Percentiles rank a stretch among this genome's conserved stretches.
Conservation (phyloP, 2,797 vertebrate genomes). For the Thamnophis elegans region DNA sequence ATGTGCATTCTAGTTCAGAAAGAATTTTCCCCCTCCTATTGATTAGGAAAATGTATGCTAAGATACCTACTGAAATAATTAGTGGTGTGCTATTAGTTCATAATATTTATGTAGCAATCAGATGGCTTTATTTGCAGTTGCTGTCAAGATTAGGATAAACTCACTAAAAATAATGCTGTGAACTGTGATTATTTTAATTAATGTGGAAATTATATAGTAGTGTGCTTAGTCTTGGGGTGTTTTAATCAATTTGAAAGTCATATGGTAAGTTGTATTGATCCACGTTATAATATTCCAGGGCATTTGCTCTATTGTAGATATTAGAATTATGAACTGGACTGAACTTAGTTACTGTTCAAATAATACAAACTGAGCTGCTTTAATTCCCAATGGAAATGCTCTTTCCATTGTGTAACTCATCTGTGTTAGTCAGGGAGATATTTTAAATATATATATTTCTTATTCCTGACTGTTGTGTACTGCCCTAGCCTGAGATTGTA, state of each 20-base stretch:
- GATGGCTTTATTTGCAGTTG: background rate
- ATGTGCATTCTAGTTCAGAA: background rate
- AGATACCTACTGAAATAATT: background rate
- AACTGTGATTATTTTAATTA: background rate
- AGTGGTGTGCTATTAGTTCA: background rate
- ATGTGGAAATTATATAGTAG: background rate
- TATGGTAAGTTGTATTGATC: background rate
- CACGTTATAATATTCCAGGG: background rate
- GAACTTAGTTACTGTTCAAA: background rate
- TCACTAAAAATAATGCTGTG: background rate
- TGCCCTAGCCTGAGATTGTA: background rate
- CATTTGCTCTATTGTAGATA: background rate
- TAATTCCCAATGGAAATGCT: background rate
- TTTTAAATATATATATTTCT: background rate
- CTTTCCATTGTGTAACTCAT: background rate
- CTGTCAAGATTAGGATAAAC: background rate
- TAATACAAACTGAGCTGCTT: background rate
- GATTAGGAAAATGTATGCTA: background rate
- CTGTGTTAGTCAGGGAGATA: background rate
- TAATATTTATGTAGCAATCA: background rate
- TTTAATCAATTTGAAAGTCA: background rate
- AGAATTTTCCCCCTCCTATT: background rate
- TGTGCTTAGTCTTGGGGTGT: background rate
- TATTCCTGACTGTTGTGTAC: background rate
- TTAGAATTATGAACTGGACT: background rate